Base-by-base conservation (phyloP, 2,113 vertebrate species). In the Ailuropoda melanoleuca region DNA sequence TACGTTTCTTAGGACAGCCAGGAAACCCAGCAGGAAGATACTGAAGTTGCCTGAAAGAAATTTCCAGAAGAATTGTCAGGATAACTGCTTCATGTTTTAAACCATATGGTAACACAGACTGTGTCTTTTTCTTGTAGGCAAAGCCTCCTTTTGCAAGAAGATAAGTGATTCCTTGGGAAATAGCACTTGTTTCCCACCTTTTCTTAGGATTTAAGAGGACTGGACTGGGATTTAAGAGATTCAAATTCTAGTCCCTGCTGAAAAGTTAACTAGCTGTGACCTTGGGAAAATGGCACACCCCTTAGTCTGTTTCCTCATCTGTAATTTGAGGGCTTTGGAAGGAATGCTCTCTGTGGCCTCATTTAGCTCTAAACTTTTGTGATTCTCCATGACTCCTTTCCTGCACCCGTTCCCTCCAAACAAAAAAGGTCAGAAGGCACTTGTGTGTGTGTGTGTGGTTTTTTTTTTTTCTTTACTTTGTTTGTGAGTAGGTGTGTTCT, bases 261-360 rank as follows among this genome's bases (percentile, higher is more conserved):
- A 97, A 96, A 97, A 88, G 56, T 87, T 96, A 97, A 97, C 87
- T 97, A 96, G 55, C 97, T 95, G 96, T 95, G 75, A 97, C 92
- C 90, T 95, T 98, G 94, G 75, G 97, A 96, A 98, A 96, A 84
- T n/a, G 85, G 46, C 60, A 82, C 24, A 78, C 31, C 50, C 19
- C 39, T 93, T 72, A 90, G 88, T 43, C 56, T 26, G 14, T 94
- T 98, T 98, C 84, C 93, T 95, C 75, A 74, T 88, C 68, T 96
- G 94, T 75, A 81, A 96, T 62, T 90, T 93, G 92, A 97, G 24
- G 39, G 58, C 29, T 56, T 87, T 97, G 84, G 39, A 90, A 78
- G 48, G 11, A 97, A 39, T 24, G 26, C 39, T 72, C 37, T 97
- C 77, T 34, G 12, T 60, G 48, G n/a, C 43, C 55, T 84, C 50